A percentile compares a stretch with the other conserved stretches of the same genome.
Conservation (phyloP, 2,797 vertebrate species). For the Argyrosomus regius region DNA sequence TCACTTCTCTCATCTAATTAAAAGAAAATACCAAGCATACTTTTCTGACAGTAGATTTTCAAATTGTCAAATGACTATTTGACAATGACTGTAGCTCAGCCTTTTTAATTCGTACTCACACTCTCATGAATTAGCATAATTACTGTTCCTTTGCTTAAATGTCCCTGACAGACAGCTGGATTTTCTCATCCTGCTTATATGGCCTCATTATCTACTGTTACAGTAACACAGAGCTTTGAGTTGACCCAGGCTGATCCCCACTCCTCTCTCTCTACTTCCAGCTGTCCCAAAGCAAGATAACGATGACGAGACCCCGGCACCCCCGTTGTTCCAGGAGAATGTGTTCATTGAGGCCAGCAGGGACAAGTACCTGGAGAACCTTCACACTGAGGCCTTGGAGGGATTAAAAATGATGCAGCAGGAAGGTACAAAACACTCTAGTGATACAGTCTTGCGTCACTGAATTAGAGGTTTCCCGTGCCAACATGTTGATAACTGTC, state of each 20-base stretch:
- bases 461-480: conserved; percentile 27
- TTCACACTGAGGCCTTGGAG: conserved; percentile 93
- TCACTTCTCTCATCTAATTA: conserved; percentile 21
- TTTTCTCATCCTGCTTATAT: conserved; percentile 48
- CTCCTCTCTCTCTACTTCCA: conserved; percentile 62
- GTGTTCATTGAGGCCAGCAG: conserved; percentile 92
- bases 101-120: conserved; percentile 8
- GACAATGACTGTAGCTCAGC: conserved; percentile 51
- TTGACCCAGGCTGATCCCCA: conserved; percentile 62
- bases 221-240: conserved; percentile 55
- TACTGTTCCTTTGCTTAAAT: conserved; percentile 43
- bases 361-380: conserved; percentile 91
- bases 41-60: conserved; percentile 29
- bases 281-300: conserved; percentile 83
- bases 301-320: conserved; percentile 75
- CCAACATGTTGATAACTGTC: conserved; percentile 30
- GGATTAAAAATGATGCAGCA: conserved; percentile 93
- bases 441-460: not conserved
- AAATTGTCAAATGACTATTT: not conserved
- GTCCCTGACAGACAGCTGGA: conserved; percentile 31
- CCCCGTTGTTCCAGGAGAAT: conserved; percentile 89
- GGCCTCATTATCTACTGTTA: conserved; percentile 48
- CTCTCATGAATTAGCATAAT: conserved; percentile 43
- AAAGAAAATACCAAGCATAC: conserved; percentile 16
- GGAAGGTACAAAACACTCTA: conserved; percentile 86